Evolutionary conservation across 2,888 invertebrate genomes (phyloP), one percentile per base, ranked within the genome.

Genomic region (Diplazon laetatorius): DNA sequence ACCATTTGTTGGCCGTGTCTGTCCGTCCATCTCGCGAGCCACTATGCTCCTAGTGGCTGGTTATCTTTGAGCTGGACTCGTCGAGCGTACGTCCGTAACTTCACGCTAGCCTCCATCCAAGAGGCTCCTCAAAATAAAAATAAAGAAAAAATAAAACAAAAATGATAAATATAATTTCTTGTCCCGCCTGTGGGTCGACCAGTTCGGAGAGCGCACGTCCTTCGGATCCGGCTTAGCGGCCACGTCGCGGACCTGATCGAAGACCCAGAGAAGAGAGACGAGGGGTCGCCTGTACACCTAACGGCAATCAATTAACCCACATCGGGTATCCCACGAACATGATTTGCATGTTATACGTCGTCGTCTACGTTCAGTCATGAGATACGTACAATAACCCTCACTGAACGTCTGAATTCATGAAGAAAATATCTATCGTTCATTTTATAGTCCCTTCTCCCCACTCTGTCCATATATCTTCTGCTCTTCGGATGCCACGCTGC

Each of bases 1-100:
- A 87, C 87, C 89, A 90, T 90, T 90, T 90, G 89, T 89, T 88
- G 78, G 87, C 83, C 72, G 81, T 83, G 86, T 86, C 87, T 83
- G 87, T 87, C 82, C 87, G 83, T 85, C 85, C 80, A 83, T 81
- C 81, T 72, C 66, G 50, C 73, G 57, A 57, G 69, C 46, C 25
- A 42, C 50, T 60, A 44, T 35, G 30, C 22, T 57, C 22, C 57
- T 68, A 50, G 25, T 37, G 25, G 59, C 62, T 62, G 71, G 35
- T 44, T 22, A 69, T 52, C 25, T 52, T 65, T 25, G 46, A 12
- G 72, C 44, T 50, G 55, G 60, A 78, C 78, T 68, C 66, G 74
- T 63, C 57, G 75, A 48, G 75, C 74, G 52, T 48, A 71, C 74
- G 70, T 65, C 60, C 73, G 39, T 65, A 52, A 74, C 66, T 65